Evolutionary conservation across 2,113 vertebrate genomes (phyloP).

Genomic region (Morone saxatilis): DNA sequence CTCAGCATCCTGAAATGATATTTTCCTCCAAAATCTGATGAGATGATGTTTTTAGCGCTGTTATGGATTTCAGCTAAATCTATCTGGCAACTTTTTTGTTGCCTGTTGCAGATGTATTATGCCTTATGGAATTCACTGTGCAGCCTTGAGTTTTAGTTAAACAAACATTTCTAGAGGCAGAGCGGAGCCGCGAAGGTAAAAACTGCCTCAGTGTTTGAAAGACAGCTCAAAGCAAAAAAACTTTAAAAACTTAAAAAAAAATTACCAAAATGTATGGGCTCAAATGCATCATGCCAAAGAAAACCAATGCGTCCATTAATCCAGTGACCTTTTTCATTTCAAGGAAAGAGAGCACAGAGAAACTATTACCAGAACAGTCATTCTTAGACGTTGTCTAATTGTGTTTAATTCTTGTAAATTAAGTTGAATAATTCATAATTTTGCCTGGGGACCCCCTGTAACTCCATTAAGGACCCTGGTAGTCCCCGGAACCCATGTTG

Average conservation of each 20-base stretch:
- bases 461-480: too few species aligned
- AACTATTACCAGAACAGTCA: too few species aligned
- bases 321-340: too few species aligned
- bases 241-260: not conserved
- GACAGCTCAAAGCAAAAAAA: not conserved
- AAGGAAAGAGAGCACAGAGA: too few species aligned
- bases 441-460: too few species aligned
- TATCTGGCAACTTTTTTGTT: not conserved
- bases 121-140: conserved; percentile 9
- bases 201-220: not conserved
- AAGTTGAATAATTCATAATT: too few species aligned
- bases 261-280: not conserved
- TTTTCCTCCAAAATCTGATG: conserved; percentile 20
- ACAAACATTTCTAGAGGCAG: conserved; percentile 31
- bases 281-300: not conserved
- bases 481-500: too few species aligned
- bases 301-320: not conserved
- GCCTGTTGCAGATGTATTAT: conserved; percentile 13
- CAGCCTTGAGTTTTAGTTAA: conserved; percentile 35
- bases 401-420: too few species aligned
- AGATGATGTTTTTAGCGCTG: conserved; percentile 19
- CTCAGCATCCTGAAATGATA: conserved; percentile 11
- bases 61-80: conserved; percentile 5
- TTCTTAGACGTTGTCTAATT: too few species aligned
- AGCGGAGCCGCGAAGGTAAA: not conserved